phyloP scores from a whole-genome alignment of 23 tunicate genomes.

The Trididemnum miniatum region DNA sequence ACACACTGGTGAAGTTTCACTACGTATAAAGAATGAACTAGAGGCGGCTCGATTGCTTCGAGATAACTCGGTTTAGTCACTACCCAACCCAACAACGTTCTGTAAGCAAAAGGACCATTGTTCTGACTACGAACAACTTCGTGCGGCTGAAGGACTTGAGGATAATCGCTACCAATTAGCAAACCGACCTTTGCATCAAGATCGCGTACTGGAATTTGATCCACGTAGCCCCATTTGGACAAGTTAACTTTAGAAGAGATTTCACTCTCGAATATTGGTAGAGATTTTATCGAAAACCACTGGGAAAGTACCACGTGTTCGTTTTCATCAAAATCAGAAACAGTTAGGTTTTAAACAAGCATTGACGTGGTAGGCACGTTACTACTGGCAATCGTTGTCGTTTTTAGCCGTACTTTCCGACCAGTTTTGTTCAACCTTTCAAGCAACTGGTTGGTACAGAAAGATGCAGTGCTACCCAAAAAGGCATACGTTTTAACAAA shows the following conservation, averaged over 20 bases:
- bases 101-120: neutral
- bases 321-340: too few relatives aligned
- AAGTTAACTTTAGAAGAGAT: too few relatives aligned
- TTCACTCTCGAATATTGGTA: slow-evolving; percentile 9
- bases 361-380: slow-evolving; percentile 5
- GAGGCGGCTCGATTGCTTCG: too few relatives aligned
- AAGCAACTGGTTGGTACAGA: neutral
- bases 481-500: slow-evolving; percentile 3
- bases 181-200: neutral
- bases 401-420: too few relatives aligned
- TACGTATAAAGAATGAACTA: too few relatives aligned
- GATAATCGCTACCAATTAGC: neutral
- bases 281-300: slow-evolving; percentile 8
- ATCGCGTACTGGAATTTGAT: neutral
- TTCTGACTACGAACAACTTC: neutral
- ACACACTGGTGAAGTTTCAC: too few relatives aligned
- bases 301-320: neutral
- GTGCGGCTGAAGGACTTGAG: too few relatives aligned
- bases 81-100: neutral
- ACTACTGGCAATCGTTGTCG: slow-evolving; percentile 9
- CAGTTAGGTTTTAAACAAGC: slow-evolving; percentile 9
- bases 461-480: slow-evolving; percentile 9
- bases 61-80: neutral
- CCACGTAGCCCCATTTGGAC: neutral
- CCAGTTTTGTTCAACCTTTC: neutral